These are phyloP conservation scores for Vidua macroura DNA, from an alignment of 2,113 vertebrate genomes.

Conservation along the genomic window DNA sequence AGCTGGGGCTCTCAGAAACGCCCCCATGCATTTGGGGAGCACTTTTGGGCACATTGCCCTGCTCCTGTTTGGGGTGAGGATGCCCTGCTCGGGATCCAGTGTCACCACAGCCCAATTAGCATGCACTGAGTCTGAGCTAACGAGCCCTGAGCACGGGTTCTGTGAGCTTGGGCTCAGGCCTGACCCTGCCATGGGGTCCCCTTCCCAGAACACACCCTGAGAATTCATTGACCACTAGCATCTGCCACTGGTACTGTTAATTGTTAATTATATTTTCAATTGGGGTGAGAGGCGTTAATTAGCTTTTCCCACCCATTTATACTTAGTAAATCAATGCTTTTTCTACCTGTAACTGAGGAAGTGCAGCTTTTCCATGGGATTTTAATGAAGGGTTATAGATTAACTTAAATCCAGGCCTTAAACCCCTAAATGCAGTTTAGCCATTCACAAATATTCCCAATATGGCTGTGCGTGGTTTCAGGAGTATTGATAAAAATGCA, in stretches of 20 bases:
- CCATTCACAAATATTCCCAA: not conserved
- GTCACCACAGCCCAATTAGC: fast-evolving
- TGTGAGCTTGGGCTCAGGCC: not conserved
- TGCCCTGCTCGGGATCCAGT: not conserved
- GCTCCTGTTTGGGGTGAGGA: not conserved
- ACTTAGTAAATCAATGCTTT: not conserved
- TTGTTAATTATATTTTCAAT: not conserved
- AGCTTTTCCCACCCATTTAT: not conserved
- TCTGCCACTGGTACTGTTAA: not conserved
- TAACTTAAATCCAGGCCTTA: not conserved
- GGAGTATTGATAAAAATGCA: not conserved
- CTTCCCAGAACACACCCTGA: not conserved
- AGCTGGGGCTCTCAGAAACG: not conserved
- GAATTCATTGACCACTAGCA: not conserved
- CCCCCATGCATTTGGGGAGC: fast-evolving
- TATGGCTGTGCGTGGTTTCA: not conserved
- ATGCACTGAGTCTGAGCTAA: not conserved
- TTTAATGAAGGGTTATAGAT: not conserved
- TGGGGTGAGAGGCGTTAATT: not conserved
- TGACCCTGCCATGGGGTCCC: not conserved
- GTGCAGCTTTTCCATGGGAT: not conserved
- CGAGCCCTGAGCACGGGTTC: fast-evolving
- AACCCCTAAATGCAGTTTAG: not conserved
- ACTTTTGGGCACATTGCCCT: not conserved
- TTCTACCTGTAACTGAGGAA: not conserved